These are phyloP conservation scores for Apteryx owenii DNA, from an alignment of 2,113 vertebrate genomes.

Conservation along the genomic window DNA sequence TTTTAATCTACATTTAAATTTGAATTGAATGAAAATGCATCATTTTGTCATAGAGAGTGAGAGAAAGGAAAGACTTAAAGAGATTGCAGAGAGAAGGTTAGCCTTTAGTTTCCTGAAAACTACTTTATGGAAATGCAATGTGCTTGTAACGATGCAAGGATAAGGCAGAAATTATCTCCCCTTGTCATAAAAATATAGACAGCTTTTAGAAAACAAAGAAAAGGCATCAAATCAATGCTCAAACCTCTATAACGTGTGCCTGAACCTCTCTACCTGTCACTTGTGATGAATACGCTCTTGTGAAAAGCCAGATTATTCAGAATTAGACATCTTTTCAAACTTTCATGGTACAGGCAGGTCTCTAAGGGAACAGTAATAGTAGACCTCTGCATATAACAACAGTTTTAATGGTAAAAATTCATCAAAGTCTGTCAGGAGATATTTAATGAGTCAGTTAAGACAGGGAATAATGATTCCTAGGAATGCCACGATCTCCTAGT, in stretches of 20 bases:
- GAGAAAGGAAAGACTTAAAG: conserved; percentile 8
- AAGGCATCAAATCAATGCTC: conserved; percentile 60
- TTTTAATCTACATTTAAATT: conserved; percentile 78
- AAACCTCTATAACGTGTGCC: conserved; percentile 13
- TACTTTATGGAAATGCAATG: neutral
- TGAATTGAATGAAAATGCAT: conserved; percentile 67
- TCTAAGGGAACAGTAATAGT: conserved; percentile 52
- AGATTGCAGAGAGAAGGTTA: conserved; percentile 16
- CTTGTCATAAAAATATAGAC: conserved; percentile 64
- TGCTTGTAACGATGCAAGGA: conserved; percentile 31
- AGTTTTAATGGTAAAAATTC: conserved; percentile 73
- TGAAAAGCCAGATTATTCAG: conserved; percentile 67
- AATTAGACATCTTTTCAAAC: conserved; percentile 61
- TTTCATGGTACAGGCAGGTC: conserved; percentile 46
- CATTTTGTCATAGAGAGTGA: conserved; percentile 53
- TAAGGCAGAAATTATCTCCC: conserved; percentile 44
- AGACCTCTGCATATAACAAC: conserved; percentile 61
- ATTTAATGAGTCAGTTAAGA: conserved; percentile 68
- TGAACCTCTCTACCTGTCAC: conserved; percentile 56
- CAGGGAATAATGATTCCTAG: conserved; percentile 31
- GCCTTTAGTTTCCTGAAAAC: conserved; percentile 38
- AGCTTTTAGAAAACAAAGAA: conserved; percentile 63
- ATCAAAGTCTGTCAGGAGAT: conserved; percentile 66
- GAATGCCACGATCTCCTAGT: conserved; percentile 6
- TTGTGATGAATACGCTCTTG: conserved; percentile 55